Evolutionary conservation across 1,140 invertebrate species (phyloP).

Genomic region (Leptopilina clavipes): DNA sequence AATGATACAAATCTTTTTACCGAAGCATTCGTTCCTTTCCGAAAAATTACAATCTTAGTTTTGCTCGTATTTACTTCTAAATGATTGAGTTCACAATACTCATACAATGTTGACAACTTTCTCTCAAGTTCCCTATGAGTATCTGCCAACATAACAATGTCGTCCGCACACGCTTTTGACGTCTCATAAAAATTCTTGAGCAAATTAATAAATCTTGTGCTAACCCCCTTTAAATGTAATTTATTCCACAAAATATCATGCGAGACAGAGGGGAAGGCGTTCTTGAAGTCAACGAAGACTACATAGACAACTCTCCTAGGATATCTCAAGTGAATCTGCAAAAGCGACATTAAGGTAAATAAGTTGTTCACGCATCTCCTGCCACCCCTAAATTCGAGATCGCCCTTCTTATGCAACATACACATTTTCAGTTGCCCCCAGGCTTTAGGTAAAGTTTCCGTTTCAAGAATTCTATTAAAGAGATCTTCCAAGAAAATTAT

Average conservation of each 20-base stretch:
- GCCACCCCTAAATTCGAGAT: constrained; percentile 25
- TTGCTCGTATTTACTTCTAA: no score
- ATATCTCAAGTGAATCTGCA: constrained; percentile 38
- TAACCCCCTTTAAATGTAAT: constrained; percentile 37
- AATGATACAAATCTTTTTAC: no score
- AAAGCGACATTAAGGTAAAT: constrained; percentile 41
- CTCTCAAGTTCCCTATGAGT: no score
- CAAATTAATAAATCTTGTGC: constrained; percentile 43
- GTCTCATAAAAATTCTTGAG: constrained; percentile 44
- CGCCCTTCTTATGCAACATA: constrained; percentile 48
- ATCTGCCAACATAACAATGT: no score
- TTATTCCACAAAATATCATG: constrained; percentile 46
- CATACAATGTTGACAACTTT: no score
- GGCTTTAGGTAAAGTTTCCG: background rate
- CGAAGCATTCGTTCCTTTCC: no score
- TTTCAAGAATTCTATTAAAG: background rate
- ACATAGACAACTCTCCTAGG: constrained; percentile 37
- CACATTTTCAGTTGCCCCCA: background rate
- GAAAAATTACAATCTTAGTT: no score
- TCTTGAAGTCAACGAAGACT: constrained; percentile 42
- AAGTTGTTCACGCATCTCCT: constrained; percentile 49
- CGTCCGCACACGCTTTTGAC: constrained; percentile 10
- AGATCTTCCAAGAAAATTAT: background rate
- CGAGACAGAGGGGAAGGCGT: constrained; percentile 45
- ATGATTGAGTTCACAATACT: no score